A percentile compares a stretch with the other conserved stretches of the same genome.
These are phyloP conservation scores for Pseudomugil gertrudae DNA, from an alignment of 2,797 vertebrate genomes.

Conservation along the genomic window DNA sequence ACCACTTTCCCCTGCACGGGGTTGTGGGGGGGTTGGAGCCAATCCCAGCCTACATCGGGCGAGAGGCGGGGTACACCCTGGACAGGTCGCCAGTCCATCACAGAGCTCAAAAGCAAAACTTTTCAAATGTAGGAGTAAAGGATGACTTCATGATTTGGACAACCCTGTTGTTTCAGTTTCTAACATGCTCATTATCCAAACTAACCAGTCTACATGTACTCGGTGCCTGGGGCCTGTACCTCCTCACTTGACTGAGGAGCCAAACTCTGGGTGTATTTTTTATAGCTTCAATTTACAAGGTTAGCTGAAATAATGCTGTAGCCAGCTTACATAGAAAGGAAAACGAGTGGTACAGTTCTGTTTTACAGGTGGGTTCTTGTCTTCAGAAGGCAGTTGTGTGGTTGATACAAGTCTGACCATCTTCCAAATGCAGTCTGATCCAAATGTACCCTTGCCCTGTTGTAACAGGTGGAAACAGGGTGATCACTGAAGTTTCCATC, in stretches of 20 bases:
- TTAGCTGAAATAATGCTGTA: background rate
- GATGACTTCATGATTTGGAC: too few relatives aligned
- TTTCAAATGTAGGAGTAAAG: too few relatives aligned
- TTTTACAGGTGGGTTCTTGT: background rate
- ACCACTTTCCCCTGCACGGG: too few relatives aligned
- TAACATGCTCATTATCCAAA: background rate
- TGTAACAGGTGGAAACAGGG: conserved; percentile 1
- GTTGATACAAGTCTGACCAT: background rate
- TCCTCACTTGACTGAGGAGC: background rate
- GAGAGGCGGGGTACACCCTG: too few relatives aligned
- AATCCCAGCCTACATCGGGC: too few relatives aligned
- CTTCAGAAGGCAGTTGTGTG: background rate
- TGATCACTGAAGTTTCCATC: conserved; percentile 17
- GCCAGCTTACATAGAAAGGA: background rate
- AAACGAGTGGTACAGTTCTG: background rate
- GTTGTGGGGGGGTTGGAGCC: too few relatives aligned
- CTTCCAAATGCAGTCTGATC: background rate
- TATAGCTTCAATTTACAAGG: background rate
- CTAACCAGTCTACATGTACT: background rate
- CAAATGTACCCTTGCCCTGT: background rate
- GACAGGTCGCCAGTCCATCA: too few relatives aligned
- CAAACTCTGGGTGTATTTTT: background rate
- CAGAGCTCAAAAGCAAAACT: too few relatives aligned
- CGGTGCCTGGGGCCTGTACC: too few relatives aligned
- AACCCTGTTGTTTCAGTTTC: background rate